phyloP scores from a whole-genome alignment of 1,140 invertebrate species.

The Drosophila yakuba region DNA sequence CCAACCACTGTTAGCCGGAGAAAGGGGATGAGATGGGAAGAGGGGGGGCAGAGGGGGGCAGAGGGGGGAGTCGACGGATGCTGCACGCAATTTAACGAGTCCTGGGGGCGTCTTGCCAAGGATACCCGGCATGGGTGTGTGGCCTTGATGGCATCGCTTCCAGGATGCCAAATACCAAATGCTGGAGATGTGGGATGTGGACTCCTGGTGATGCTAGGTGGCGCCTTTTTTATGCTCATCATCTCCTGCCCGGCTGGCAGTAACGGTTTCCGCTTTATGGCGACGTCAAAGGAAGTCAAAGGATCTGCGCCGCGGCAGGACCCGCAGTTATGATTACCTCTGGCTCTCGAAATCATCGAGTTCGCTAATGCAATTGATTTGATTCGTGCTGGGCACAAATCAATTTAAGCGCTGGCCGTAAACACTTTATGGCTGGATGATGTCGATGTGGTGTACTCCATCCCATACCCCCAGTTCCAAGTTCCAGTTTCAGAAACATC shows the following conservation, averaged over 20 bases:
- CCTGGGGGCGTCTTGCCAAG: slow-evolving; percentile 51
- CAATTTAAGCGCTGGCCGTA: slow-evolving; percentile 64
- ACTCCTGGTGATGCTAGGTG: background rate
- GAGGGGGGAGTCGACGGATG: slow-evolving; percentile 6
- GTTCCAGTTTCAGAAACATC: background rate
- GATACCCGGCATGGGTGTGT: slow-evolving; percentile 12
- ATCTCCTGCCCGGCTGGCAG: slow-evolving; percentile 16
- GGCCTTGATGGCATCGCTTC: slow-evolving; percentile 15
- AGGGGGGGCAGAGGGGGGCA: background rate
- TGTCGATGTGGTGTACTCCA: background rate
- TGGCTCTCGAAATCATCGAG: background rate
- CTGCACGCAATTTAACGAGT: slow-evolving; percentile 66
- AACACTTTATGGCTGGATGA: slow-evolving; percentile 62
- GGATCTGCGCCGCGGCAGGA: background rate
- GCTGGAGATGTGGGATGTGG: background rate
- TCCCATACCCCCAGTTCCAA: too few relatives aligned
- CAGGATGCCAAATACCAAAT: background rate
- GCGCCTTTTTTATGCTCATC: slow-evolving; percentile 15
- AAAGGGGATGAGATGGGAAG: background rate
- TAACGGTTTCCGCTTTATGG: slow-evolving; percentile 33
- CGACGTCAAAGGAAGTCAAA: background rate
- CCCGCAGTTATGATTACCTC: slow-evolving; percentile 56
- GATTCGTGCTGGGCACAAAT: slow-evolving; percentile 60
- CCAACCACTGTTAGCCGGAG: background rate
- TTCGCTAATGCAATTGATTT: slow-evolving; percentile 64